Percentiles rank a stretch among this genome's conserved stretches.
Conservation (phyloP, 2,113 vertebrate genomes). For the Chauna torquata region DNA sequence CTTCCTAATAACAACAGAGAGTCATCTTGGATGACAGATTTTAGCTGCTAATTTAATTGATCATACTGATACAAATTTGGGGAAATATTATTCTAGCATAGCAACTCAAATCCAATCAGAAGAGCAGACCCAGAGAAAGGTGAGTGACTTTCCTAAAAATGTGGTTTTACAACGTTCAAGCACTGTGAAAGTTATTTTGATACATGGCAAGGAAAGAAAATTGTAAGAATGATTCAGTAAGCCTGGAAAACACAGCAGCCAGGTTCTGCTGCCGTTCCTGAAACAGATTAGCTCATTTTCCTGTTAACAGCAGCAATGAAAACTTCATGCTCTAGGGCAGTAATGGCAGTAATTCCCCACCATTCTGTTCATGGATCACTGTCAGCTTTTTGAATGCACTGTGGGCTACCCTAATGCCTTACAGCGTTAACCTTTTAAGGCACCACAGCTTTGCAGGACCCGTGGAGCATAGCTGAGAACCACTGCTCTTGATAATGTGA, state of each 20-base stretch:
- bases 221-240: neutral
- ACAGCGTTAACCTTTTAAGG: neutral
- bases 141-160: constrained; percentile 21
- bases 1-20: neutral
- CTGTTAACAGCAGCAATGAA: neutral
- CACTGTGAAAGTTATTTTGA: neutral
- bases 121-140: constrained; percentile 7
- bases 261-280: neutral
- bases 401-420: neutral
- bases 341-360: neutral
- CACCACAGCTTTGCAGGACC: neutral
- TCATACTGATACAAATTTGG: neutral
- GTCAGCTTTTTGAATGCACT: neutral
- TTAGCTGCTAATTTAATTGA: constrained; percentile 28
- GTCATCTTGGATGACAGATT: neutral
- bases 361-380: neutral
- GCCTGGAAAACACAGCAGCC: neutral
- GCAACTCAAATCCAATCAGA: constrained; percentile 5
- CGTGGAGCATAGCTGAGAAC: neutral
- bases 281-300: neutral
- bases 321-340: neutral
- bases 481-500: neutral
- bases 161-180: constrained; percentile 22
- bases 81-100: constrained; percentile 34
- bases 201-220: neutral